Percentiles rank a stretch among this genome's conserved stretches.
Evolutionary conservation across 2,113 vertebrate genomes (phyloP).

Genomic region (Sphaerodactylus townsendi): DNA sequence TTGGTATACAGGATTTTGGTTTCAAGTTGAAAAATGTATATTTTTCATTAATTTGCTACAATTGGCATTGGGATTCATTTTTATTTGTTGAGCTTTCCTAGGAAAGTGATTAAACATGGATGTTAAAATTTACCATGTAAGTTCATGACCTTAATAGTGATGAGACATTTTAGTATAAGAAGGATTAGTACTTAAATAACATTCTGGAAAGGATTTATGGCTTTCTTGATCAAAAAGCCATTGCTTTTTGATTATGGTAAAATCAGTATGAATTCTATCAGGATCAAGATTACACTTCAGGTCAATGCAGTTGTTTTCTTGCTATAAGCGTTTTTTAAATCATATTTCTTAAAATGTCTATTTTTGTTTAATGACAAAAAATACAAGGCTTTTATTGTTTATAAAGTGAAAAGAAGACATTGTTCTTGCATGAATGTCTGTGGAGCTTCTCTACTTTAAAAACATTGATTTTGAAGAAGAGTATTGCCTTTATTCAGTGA

Average conservation of each 20-base stretch:
- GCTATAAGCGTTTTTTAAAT: background rate
- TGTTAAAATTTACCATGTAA: background rate
- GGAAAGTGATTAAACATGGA: background rate
- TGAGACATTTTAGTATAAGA: background rate
- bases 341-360: background rate
- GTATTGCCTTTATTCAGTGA: background rate
- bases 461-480: background rate
- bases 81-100: background rate
- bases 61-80: background rate
- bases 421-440: too few species aligned
- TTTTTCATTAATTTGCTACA: background rate
- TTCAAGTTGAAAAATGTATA: background rate
- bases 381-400: background rate
- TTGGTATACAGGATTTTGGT: background rate
- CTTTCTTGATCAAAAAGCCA: background rate
- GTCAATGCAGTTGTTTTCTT: background rate
- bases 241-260: background rate
- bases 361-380: slow-evolving; percentile 1
- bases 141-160: background rate
- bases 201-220: background rate
- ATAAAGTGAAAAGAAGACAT: background rate
- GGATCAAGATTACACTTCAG: background rate
- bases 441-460: background rate
- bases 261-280: slow-evolving; percentile 10
- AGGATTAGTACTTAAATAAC: background rate